Conservation (phyloP, 92 coral and sea anemone genomes). For the Blastomussa wellsi region DNA sequence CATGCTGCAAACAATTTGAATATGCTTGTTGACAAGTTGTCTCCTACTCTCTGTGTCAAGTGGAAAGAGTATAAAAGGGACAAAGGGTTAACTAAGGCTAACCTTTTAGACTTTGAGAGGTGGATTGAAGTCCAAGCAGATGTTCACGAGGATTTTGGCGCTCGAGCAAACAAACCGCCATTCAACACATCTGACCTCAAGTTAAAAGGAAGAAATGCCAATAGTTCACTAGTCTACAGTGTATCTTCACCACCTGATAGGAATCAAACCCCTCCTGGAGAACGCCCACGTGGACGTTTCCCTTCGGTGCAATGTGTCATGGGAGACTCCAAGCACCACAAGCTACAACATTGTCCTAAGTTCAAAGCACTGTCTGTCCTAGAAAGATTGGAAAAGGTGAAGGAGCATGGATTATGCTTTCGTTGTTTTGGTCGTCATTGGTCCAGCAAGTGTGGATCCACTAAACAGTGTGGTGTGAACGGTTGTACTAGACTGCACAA, state of each 20-base stretch:
- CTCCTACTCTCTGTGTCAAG: slow-evolving; percentile 26
- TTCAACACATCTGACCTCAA: too few relatives aligned
- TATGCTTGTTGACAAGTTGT: slow-evolving; percentile 21
- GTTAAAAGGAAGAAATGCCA: too few relatives aligned
- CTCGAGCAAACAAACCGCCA: slow-evolving; percentile 5
- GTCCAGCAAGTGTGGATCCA: not conserved
- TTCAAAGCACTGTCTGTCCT: slow-evolving; percentile 23
- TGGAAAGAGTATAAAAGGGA: too few relatives aligned
- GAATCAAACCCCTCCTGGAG: not conserved
- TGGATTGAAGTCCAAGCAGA: slow-evolving; percentile 44
- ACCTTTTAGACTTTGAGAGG: slow-evolving; percentile 24
- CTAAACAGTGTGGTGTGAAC: too few relatives aligned
- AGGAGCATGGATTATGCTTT: slow-evolving; percentile 36
- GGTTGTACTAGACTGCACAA: too few relatives aligned
- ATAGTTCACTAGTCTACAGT: slow-evolving; percentile 28
- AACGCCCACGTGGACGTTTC: not conserved
- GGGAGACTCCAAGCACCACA: slow-evolving; percentile 31
- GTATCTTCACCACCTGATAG: slow-evolving; percentile 6
- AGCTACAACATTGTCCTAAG: slow-evolving; percentile 34
- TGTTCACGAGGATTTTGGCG: slow-evolving; percentile 25
- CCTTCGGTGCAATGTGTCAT: not conserved
- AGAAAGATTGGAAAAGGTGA: slow-evolving; percentile 19
- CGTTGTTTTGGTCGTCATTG: slow-evolving; percentile 39
- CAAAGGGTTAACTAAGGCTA: not conserved
- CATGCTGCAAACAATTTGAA: slow-evolving; percentile 34